phyloP scores from a whole-genome alignment of 2,888 invertebrate species.

The Latrodectus hesperus region DNA sequence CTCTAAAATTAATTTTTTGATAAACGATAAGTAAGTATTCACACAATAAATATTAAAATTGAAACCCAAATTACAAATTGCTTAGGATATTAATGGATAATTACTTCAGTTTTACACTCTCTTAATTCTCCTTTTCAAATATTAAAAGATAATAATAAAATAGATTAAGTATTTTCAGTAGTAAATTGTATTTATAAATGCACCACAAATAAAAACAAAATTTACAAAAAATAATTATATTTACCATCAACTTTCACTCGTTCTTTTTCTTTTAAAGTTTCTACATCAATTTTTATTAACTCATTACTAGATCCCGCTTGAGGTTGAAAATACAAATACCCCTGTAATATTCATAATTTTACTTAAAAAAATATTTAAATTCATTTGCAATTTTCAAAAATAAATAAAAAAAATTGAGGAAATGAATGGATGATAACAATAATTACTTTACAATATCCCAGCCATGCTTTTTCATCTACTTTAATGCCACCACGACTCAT shows the following conservation, averaged over 20 bases:
- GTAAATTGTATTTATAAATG: background rate
- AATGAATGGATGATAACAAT: background rate
- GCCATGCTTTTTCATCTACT: constrained; percentile 86
- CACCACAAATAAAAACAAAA: background rate
- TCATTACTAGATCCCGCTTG: constrained; percentile 78
- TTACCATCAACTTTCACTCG: constrained; percentile 70
- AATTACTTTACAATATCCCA: constrained; percentile 88
- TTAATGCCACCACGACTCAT: constrained; percentile 69
- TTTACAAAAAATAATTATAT: background rate
- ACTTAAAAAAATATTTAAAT: constrained; percentile 3
- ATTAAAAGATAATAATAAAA: no score
- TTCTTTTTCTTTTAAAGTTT: constrained; percentile 76
- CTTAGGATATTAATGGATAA: no score
- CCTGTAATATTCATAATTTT: constrained; percentile 75
- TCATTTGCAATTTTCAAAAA: background rate
- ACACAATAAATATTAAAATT: no score
- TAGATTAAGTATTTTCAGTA: no score
- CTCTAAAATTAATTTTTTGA: no score
- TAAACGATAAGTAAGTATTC: no score
- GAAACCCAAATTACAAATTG: no score
- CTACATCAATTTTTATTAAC: constrained; percentile 79
- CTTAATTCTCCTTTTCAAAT: no score
- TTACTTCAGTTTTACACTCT: no score
- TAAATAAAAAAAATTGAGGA: background rate
- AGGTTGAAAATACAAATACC: constrained; percentile 86